A percentile compares a stretch with the other conserved stretches of the same genome.
phyloP scores from a whole-genome alignment of 2,888 invertebrate species.

The Agrochola macilenta region DNA sequence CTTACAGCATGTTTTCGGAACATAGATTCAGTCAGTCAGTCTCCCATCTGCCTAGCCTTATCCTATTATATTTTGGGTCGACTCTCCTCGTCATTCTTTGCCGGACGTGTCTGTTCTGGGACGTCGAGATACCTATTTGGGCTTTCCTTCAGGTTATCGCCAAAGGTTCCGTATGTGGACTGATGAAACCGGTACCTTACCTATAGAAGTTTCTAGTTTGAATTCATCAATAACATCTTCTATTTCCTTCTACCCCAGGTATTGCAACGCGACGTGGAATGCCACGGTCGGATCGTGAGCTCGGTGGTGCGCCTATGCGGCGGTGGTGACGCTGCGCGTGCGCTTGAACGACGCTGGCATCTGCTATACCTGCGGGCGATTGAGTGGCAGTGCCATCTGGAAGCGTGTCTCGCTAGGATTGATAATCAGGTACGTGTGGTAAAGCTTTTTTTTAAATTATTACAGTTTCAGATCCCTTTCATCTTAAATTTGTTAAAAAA shows the following conservation, averaged over 20 bases:
- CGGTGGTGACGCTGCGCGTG: slow-evolving; percentile 92
- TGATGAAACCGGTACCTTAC: background rate
- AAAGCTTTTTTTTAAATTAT: background rate
- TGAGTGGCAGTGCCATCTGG: slow-evolving; percentile 98
- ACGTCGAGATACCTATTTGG: background rate
- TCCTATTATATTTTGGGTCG: background rate
- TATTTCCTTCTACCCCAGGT: slow-evolving; percentile 90
- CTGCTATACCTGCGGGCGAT: slow-evolving; percentile 96
- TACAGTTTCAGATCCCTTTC: background rate
- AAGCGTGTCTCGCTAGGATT: slow-evolving; percentile 93
- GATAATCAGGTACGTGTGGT: slow-evolving; percentile 88
- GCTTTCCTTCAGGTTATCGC: background rate
- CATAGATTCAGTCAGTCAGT: no score
- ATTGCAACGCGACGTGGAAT: slow-evolving; percentile 98
- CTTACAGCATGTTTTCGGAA: background rate
- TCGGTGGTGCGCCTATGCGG: slow-evolving; percentile 94
- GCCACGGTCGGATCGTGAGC: slow-evolving; percentile 96
- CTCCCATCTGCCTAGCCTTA: background rate
- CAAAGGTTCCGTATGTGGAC: background rate
- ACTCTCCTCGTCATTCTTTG: background rate
- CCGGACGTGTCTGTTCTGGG: background rate
- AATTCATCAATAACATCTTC: slow-evolving; percentile 38
- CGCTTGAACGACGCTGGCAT: slow-evolving; percentile 97
- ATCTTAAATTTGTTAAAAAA: background rate
- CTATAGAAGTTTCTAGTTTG: background rate